Conservation (phyloP, 64 coral and sea anemone species). For the Pocillopora verrucosa region DNA sequence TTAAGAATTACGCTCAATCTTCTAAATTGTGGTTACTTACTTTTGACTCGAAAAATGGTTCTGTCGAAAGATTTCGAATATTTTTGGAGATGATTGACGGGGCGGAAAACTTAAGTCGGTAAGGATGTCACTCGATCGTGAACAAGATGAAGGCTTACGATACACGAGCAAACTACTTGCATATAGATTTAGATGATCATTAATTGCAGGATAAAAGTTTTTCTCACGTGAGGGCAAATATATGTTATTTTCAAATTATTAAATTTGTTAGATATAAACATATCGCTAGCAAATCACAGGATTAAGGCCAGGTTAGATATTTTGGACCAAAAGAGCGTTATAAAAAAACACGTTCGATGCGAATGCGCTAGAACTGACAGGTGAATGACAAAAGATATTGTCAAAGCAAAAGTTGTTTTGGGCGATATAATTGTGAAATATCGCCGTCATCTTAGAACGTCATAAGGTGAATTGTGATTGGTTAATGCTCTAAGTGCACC, state of each 20-base stretch:
- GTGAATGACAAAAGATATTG: neutral
- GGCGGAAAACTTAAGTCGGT: too few species aligned
- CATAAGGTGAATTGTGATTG: conserved; percentile 7
- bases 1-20: too few species aligned
- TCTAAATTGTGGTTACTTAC: too few species aligned
- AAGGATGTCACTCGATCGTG: too few species aligned
- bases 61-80: too few species aligned
- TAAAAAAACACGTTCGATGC: neutral
- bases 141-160: too few species aligned
- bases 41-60: too few species aligned
- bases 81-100: too few species aligned
- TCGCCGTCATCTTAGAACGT: conserved; percentile 14
- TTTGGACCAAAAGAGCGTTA: neutral
- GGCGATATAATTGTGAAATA: conserved; percentile 39
- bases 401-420: conserved; percentile 8
- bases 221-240: neutral
- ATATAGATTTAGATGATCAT: neutral
- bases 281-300: neutral
- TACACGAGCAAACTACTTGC: too few species aligned
- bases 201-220: neutral
- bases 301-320: neutral
- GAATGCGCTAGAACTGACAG: neutral
- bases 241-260: neutral
- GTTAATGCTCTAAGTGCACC: neutral
- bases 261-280: neutral